A percentile compares a stretch with the other conserved stretches of the same genome.
These are phyloP conservation scores for Sebastes iracundus DNA, from an alignment of 2,797 vertebrate species.

Conservation along the genomic window DNA sequence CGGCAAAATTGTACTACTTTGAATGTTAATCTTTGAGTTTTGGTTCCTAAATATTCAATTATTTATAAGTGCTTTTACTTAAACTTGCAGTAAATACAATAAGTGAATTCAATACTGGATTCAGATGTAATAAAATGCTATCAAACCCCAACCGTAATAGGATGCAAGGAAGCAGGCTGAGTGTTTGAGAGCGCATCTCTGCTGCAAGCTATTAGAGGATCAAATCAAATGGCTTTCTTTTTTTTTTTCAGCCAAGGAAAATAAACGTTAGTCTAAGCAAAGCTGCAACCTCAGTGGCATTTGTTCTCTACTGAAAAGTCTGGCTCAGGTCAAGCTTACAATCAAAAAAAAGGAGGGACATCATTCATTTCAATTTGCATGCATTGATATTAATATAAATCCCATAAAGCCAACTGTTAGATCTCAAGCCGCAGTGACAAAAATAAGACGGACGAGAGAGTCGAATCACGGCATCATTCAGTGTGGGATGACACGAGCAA, in stretches of 20 bases:
- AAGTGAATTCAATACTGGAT: not conserved
- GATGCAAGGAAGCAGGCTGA: slow-evolving; percentile 41
- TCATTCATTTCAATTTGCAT: slow-evolving; percentile 52
- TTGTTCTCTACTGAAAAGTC: slow-evolving; percentile 8
- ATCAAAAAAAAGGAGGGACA: slow-evolving; percentile 14
- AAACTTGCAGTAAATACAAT: not conserved
- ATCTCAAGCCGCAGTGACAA: slow-evolving; percentile 31
- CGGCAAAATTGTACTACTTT: not conserved
- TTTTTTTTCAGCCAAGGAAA: slow-evolving; percentile 36
- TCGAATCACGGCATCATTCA: slow-evolving; percentile 51
- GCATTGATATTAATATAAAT: slow-evolving; percentile 51
- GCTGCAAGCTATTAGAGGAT: slow-evolving; percentile 36
- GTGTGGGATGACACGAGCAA: slow-evolving; percentile 47
- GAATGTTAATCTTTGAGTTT: not conserved
- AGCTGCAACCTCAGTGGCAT: slow-evolving; percentile 36
- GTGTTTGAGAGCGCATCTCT: slow-evolving; percentile 35
- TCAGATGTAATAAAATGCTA: not conserved
- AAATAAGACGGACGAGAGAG: slow-evolving; percentile 30
- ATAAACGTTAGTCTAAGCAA: slow-evolving; percentile 54
- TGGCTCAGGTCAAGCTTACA: slow-evolving; percentile 37
- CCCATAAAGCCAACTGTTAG: slow-evolving; percentile 28
- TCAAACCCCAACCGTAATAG: slow-evolving; percentile 51
- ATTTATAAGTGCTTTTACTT: not conserved
- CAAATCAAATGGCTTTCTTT: slow-evolving; percentile 13
- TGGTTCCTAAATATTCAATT: not conserved